phyloP scores from a whole-genome alignment of 1,140 invertebrate genomes.

The Diprion similis region DNA sequence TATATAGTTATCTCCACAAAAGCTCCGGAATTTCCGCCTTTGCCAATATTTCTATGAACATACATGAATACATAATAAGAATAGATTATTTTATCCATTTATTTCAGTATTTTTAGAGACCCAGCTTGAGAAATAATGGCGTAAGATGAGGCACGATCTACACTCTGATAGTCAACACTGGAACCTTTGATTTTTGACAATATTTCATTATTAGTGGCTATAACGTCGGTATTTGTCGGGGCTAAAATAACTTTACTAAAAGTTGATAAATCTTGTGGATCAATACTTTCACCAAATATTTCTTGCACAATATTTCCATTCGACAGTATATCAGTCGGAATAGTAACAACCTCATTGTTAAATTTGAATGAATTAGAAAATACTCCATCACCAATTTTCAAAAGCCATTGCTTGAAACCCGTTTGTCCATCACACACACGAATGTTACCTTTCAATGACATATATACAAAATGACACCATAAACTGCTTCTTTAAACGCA shows the following conservation, averaged over 20 bases:
- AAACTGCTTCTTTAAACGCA: conserved; percentile 21
- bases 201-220: conserved; percentile 16
- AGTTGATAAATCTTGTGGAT: not conserved
- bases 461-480: not conserved
- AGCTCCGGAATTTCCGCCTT: too few species aligned
- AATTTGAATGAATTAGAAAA: not conserved
- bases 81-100: too few species aligned
- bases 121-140: too few species aligned
- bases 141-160: too few species aligned
- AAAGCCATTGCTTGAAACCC: conserved; percentile 21
- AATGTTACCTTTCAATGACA: conserved; percentile 12
- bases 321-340: conserved; percentile 13
- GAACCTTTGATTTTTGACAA: conserved; percentile 2
- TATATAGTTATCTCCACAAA: too few species aligned
- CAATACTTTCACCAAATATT: conserved; percentile 14
- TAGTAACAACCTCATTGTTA: not conserved
- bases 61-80: too few species aligned
- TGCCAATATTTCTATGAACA: too few species aligned
- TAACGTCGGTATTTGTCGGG: conserved; percentile 17
- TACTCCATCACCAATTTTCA: conserved; percentile 22
- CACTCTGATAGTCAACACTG: conserved; percentile 14
- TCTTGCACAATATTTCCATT: conserved; percentile 10
- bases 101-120: too few species aligned
- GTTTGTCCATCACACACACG: not conserved
- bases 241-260: conserved; percentile 17